Conservation (phyloP, 2,797 vertebrate species). For the Galagoides demidoff region DNA sequence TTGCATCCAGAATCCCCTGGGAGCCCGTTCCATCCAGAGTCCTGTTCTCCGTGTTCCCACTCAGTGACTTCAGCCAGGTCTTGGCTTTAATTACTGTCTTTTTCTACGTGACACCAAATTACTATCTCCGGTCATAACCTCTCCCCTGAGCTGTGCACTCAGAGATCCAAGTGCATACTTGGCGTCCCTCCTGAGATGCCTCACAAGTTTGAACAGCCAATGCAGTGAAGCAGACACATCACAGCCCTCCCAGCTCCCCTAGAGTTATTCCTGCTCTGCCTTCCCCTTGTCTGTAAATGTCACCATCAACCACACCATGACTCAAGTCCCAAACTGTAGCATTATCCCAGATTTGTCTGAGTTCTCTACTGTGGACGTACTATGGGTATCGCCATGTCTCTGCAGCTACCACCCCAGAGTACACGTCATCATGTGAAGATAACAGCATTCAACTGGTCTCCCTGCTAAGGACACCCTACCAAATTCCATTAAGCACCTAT, state of each 20-base stretch:
- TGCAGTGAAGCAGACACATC: background rate
- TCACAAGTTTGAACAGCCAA: background rate
- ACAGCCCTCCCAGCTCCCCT: background rate
- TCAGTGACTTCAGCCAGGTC: background rate
- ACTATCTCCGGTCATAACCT: background rate
- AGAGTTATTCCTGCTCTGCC: background rate
- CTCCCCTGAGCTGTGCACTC: background rate
- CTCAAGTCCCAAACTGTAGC: background rate
- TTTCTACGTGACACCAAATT: background rate
- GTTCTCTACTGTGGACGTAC: background rate
- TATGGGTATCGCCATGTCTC: background rate
- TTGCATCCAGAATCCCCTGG: no score
- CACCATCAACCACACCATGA: background rate
- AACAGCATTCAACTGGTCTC: background rate
- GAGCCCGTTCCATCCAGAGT: background rate
- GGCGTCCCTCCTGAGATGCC: background rate
- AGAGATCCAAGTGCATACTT: background rate
- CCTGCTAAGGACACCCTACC: background rate
- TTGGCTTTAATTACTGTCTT: background rate
- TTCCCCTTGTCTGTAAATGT: background rate
- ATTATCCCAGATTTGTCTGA: background rate
- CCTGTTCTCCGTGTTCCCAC: background rate
- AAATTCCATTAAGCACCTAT: background rate
- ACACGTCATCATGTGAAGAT: background rate
- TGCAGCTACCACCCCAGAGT: background rate